Conservation (phyloP, 2,113 vertebrate species). For the Misgurnus anguillicaudatus region DNA sequence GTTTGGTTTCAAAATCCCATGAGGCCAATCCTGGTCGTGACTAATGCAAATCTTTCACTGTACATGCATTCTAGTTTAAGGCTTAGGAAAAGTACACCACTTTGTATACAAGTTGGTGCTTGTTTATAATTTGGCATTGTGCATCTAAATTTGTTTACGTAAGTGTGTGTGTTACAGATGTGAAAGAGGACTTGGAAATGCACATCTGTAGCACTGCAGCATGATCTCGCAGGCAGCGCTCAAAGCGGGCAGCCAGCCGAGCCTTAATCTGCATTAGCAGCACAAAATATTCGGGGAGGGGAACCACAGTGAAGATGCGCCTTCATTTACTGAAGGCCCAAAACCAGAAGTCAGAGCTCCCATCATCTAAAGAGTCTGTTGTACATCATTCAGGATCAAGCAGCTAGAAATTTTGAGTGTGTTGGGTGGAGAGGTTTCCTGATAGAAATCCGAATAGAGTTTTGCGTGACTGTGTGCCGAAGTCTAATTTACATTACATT, state of each 20-base stretch:
- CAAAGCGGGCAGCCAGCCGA: conserved; percentile 60
- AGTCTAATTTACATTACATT: too few relatives aligned
- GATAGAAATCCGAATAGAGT: neutral
- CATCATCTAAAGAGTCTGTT: conserved; percentile 43
- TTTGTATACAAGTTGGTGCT: neutral
- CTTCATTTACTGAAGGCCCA: conserved; percentile 62
- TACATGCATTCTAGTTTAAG: neutral
- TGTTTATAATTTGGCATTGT: conserved; percentile 10
- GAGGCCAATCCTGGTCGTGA: neutral
- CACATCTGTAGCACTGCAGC: conserved; percentile 60
- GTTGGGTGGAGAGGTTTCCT: conserved; percentile 35
- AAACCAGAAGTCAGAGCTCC: conserved; percentile 45
- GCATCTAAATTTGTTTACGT: neutral
- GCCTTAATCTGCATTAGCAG: conserved; percentile 65
- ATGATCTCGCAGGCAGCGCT: conserved; percentile 48
- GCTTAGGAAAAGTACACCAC: neutral
- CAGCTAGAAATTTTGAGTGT: conserved; percentile 51
- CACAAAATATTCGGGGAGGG: conserved; percentile 57
- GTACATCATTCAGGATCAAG: conserved; percentile 60
- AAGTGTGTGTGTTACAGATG: conserved; percentile 44
- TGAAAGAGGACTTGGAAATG: conserved; percentile 44
- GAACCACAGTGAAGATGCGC: conserved; percentile 55
- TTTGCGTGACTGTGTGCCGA: too few relatives aligned
- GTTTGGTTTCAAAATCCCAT: neutral
- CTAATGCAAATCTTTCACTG: neutral